Conservation (phyloP, 1,140 invertebrate species). For the Popillia japonica region DNA sequence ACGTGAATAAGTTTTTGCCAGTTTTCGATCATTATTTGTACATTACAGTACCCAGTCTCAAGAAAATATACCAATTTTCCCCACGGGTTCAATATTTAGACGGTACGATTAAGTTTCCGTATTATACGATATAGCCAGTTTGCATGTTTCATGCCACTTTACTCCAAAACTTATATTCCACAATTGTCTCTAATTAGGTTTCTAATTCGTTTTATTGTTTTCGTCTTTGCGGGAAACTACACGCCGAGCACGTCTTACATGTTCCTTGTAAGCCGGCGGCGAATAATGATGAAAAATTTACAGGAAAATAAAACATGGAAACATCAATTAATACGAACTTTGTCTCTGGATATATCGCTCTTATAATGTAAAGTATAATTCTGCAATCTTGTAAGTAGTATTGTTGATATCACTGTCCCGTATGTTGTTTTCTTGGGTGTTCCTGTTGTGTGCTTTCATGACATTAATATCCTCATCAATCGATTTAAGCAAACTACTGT, state of each 20-base stretch:
- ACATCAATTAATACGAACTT: neutral
- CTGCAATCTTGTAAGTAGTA: too few relatives aligned
- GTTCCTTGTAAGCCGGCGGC: neutral
- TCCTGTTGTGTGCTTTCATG: too few relatives aligned
- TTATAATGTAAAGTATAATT: too few relatives aligned
- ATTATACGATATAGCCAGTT: neutral
- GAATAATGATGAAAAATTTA: neutral
- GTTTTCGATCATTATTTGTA: neutral
- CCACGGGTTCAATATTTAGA: neutral
- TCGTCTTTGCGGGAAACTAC: constrained; percentile 10
- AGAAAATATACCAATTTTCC: neutral
- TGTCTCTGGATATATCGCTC: too few relatives aligned
- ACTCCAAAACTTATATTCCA: constrained; percentile 29
- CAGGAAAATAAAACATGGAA: neutral
- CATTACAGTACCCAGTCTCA: neutral
- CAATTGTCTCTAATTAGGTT: constrained; percentile 22
- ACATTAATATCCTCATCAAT: too few relatives aligned
- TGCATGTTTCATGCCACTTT: constrained; percentile 20
- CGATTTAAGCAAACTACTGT: too few relatives aligned
- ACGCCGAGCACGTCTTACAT: constrained; percentile 10
- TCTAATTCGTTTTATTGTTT: constrained; percentile 9
- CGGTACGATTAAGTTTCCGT: neutral
- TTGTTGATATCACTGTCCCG: too few relatives aligned
- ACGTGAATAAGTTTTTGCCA: neutral
- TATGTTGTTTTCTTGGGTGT: too few relatives aligned